phyloP scores from a whole-genome alignment of 92 coral and sea anemone genomes.

The Palythoa grandiflora region DNA sequence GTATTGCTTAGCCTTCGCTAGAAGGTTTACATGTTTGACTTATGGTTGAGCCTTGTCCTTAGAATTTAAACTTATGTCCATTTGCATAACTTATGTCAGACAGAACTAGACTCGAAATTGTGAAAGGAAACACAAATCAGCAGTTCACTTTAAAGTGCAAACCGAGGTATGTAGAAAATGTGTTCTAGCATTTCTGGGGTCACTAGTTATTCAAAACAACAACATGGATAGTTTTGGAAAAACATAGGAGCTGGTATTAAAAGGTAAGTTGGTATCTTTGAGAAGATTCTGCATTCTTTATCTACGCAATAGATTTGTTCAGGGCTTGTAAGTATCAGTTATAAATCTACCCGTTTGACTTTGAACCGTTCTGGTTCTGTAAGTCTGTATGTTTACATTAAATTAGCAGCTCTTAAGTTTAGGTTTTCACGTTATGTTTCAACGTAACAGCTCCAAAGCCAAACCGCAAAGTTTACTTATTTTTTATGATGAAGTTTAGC shows the following conservation, averaged over 20 bases:
- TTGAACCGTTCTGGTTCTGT: no score
- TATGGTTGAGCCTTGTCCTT: background rate
- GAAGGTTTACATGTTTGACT: background rate
- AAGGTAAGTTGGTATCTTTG: no score
- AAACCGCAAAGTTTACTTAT: no score
- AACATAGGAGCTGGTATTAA: background rate
- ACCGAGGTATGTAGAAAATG: conserved; percentile 40
- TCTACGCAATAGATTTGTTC: no score
- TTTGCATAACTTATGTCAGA: background rate
- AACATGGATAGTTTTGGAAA: background rate
- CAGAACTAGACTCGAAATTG: background rate
- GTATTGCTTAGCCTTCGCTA: background rate
- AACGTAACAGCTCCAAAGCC: no score
- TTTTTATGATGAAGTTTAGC: no score
- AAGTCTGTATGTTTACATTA: no score
- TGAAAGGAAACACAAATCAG: conserved; percentile 24
- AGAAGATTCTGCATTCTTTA: no score
- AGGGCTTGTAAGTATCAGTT: no score
- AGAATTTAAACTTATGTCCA: background rate
- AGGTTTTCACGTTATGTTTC: no score
- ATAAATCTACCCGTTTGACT: no score
- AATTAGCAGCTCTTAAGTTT: no score
- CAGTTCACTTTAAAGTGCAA: conserved; percentile 10
- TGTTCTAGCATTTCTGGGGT: background rate
- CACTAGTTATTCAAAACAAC: background rate